Conservation (phyloP, 2,113 vertebrate species). For the Paracanthobrama guichenoti region DNA sequence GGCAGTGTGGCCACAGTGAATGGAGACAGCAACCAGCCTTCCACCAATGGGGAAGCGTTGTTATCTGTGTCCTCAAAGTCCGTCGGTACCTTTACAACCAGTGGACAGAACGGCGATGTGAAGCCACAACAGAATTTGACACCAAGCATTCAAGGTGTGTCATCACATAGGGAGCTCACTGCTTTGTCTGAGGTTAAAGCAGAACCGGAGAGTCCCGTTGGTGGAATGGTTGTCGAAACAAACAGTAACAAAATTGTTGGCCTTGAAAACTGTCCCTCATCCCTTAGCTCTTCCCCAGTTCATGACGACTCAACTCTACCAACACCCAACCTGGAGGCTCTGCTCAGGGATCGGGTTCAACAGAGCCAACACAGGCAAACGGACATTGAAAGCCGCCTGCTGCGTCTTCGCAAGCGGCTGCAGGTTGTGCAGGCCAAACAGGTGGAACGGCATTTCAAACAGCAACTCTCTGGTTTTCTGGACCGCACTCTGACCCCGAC, state of each 20-base stretch:
- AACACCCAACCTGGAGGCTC: conserved; percentile 76
- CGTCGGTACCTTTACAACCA: conserved; percentile 74
- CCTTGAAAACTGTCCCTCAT: conserved; percentile 12
- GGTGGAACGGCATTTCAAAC: conserved; percentile 95
- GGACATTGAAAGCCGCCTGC: conserved; percentile 88
- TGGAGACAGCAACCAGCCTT: conserved; percentile 83
- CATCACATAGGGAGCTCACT: conserved; percentile 16
- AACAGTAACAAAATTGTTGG: not conserved
- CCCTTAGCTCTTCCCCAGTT: conserved; percentile 42
- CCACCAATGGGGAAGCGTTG: conserved; percentile 56
- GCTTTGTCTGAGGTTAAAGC: conserved; percentile 51
- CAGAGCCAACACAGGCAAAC: conserved; percentile 82
- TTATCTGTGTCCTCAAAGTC: conserved; percentile 71
- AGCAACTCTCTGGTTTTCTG: conserved; percentile 93
- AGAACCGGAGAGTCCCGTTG: conserved; percentile 35
- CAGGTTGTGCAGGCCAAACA: conserved; percentile 98
- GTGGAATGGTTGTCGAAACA: conserved; percentile 9
- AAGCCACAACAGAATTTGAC: conserved; percentile 62
- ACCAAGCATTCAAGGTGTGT: not conserved
- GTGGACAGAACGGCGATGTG: conserved; percentile 81
- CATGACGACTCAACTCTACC: conserved; percentile 46
- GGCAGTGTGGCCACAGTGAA: conserved; percentile 83
- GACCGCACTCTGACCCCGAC: conserved; percentile 85
- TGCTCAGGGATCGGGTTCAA: conserved; percentile 84
- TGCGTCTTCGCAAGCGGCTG: conserved; percentile 90